Conservation (phyloP, 2,113 vertebrate genomes). For the Psilopogon haemacephalus region DNA sequence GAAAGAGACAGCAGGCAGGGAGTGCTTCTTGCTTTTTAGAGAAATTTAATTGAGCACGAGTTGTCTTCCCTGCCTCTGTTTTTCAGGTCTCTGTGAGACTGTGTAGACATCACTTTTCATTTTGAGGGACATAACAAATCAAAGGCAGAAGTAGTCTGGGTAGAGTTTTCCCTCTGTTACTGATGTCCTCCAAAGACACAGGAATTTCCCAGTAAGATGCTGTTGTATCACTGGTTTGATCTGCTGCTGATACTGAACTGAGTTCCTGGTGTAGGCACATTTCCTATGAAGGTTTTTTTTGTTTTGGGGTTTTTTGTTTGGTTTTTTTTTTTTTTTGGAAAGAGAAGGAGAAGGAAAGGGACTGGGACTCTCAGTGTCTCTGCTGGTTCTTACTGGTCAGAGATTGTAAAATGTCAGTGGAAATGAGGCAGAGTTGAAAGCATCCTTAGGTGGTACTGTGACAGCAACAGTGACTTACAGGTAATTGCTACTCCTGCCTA, state of each 20-base stretch:
- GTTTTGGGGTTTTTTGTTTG: too few relatives aligned
- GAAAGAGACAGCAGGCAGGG: not conserved
- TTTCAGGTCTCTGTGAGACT: not conserved
- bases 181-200: not conserved
- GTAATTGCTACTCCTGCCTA: not conserved
- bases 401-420: not conserved
- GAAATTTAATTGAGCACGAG: not conserved
- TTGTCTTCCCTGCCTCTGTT: not conserved
- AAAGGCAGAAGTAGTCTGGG: not conserved
- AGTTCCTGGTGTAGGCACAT: not conserved
- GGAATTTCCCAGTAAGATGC: not conserved
- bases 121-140: not conserved
- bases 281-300: not conserved
- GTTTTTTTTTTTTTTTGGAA: not conserved
- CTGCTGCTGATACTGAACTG: not conserved
- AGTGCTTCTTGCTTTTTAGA: not conserved
- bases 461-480: not conserved
- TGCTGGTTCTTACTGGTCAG: not conserved
- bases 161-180: not conserved
- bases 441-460: not conserved
- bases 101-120: not conserved
- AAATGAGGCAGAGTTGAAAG: not conserved
- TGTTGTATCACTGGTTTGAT: not conserved
- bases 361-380: fast-evolving
- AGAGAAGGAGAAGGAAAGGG: not conserved